Percentiles rank a stretch among this genome's conserved stretches.
Conservation (phyloP, 2,113 vertebrate species). For the Tachysurus vachellii region DNA sequence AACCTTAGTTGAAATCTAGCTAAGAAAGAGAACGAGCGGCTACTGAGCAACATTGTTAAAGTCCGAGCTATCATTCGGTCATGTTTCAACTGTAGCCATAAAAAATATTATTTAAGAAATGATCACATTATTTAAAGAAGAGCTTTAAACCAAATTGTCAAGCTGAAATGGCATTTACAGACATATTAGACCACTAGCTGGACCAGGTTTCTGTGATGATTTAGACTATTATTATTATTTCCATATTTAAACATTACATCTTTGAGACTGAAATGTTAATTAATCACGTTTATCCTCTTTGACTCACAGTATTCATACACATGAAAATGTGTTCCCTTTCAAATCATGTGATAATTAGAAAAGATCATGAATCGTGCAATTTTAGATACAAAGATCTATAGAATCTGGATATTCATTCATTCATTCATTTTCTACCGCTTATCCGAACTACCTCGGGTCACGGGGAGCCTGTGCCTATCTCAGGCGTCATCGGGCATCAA, state of each 20-base stretch:
- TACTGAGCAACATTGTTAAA: background rate
- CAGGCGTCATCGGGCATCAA: too few species aligned
- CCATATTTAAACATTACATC: background rate
- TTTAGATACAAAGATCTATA: background rate
- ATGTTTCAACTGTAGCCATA: background rate
- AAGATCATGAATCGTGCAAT: background rate
- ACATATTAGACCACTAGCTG: background rate
- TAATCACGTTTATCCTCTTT: background rate
- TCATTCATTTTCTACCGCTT: too few species aligned
- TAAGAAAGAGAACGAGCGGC: background rate
- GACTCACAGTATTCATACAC: background rate
- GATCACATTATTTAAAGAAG: background rate
- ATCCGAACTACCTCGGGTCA: too few species aligned
- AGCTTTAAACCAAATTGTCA: background rate
- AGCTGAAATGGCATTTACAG: background rate
- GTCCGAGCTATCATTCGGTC: background rate
- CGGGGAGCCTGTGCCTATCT: too few species aligned
- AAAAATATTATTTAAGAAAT: background rate
- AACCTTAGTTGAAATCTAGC: background rate
- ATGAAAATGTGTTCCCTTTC: background rate
- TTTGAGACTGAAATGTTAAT: background rate
- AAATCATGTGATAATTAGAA: background rate
- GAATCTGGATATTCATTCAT: background rate
- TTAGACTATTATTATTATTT: background rate
- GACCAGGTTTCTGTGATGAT: background rate